Evolutionary conservation across 2,113 vertebrate species (phyloP).

Genomic region (Tylochromis polylepis): DNA sequence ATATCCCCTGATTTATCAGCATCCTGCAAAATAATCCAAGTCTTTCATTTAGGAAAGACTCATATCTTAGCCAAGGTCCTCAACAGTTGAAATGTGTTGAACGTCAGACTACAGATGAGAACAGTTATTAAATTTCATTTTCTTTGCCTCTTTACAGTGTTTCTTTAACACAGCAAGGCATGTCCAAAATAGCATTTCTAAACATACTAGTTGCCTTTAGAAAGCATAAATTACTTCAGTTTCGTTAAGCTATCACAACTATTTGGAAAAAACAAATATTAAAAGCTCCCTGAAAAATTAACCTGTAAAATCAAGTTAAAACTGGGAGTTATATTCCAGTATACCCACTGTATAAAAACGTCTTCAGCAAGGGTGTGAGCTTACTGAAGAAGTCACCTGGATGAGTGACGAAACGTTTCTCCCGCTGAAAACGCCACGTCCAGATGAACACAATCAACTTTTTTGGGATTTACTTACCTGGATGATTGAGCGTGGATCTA

Average conservation of each 20-base stretch:
- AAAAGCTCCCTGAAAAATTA: too few species aligned
- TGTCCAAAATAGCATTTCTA: not conserved
- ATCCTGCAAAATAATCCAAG: rapidly evolving
- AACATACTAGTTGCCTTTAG: not conserved
- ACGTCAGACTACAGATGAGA: too few species aligned
- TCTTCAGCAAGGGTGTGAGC: not conserved
- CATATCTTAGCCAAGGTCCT: not conserved
- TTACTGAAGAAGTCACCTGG: too few species aligned
- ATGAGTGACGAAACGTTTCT: too few species aligned
- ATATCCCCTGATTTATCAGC: not conserved
- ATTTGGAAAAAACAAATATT: too few species aligned
- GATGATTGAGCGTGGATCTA: too few species aligned
- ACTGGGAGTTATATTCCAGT: too few species aligned
- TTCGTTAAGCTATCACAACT: not conserved
- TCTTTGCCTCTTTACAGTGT: not conserved
- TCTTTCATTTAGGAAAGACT: not conserved
- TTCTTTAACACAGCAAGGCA: not conserved
- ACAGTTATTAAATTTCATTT: not conserved
- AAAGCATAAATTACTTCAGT: not conserved
- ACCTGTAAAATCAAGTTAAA: too few species aligned
- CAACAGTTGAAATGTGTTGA: not conserved
- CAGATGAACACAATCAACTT: too few species aligned
- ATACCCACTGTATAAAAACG: too few species aligned
- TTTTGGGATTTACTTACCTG: too few species aligned
- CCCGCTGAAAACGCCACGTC: too few species aligned